phyloP scores from a whole-genome alignment of 2,113 vertebrate genomes.

The Tretioscincus oriximinensis region DNA sequence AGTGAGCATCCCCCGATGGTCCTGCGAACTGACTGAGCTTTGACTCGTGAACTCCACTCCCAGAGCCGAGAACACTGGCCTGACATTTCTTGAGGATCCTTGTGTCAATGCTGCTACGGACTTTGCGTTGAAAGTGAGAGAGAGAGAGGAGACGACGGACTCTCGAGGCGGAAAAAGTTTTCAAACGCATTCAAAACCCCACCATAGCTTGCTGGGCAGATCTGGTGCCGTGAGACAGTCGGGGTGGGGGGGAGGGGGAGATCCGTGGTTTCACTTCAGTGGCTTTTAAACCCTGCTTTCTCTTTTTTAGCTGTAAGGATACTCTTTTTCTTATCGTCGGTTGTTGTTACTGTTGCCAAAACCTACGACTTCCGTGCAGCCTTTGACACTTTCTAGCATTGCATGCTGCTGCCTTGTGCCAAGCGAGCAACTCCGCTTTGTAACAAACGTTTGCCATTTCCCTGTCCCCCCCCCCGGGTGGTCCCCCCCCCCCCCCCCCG shows the following conservation, averaged over 20 bases:
- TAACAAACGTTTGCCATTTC: conserved; percentile 35
- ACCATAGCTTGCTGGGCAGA: conserved; percentile 75
- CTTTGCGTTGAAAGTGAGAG: conserved; percentile 67
- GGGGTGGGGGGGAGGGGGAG: conserved; percentile 38
- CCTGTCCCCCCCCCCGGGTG: too few relatives aligned
- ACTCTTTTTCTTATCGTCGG: not conserved
- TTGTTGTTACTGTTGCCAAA: conserved; percentile 71
- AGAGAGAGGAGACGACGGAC: conserved; percentile 65
- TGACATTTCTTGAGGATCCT: conserved; percentile 71
- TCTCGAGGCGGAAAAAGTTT: conserved; percentile 50
- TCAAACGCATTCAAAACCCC: not conserved
- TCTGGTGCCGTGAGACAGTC: conserved; percentile 62
- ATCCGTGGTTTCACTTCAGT: conserved; percentile 70
- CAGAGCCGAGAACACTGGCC: conserved; percentile 71
- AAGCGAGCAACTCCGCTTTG: conserved; percentile 74
- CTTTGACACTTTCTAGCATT: conserved; percentile 81
- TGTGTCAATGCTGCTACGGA: conserved; percentile 86
- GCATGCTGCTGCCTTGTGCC: conserved; percentile 92
- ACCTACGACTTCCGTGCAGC: conserved; percentile 71
- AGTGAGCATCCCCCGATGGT: conserved; percentile 97
- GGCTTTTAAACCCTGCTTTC: conserved; percentile 76
- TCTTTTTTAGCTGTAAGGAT: conserved; percentile 60
- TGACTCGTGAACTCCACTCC: conserved; percentile 58
- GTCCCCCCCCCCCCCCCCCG: too few relatives aligned
- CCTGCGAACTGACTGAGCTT: conserved; percentile 88